Evolutionary conservation across 2,888 invertebrate genomes (phyloP).

Genomic region (Syrista parreyssii): DNA sequence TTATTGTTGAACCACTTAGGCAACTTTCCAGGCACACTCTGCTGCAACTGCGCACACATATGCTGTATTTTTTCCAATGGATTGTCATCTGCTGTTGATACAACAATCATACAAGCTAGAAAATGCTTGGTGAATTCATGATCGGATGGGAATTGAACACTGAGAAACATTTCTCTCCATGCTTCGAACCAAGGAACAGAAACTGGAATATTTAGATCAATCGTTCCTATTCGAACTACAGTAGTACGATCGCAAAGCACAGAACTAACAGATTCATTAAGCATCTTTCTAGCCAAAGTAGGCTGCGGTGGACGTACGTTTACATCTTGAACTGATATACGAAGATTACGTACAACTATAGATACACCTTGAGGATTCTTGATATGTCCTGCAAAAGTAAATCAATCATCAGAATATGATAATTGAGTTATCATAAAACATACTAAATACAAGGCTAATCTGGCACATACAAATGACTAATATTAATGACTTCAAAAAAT

Average conservation of each 20-base stretch:
- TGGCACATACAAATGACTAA: neutral
- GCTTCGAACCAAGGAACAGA: constrained; percentile 95
- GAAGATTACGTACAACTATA: constrained; percentile 80
- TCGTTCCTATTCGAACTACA: constrained; percentile 70
- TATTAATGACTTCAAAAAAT: neutral
- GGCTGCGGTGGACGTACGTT: constrained; percentile 85
- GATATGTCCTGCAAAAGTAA: constrained; percentile 76
- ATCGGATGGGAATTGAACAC: constrained; percentile 89
- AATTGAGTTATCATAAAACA: neutral
- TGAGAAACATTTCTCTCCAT: constrained; percentile 92
- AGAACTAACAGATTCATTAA: constrained; percentile 84
- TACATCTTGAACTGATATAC: constrained; percentile 84
- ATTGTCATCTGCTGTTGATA: constrained; percentile 78
- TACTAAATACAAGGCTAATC: neutral
- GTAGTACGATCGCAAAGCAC: constrained; percentile 71
- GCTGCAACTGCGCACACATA: constrained; percentile 83
- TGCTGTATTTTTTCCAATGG: constrained; percentile 85
- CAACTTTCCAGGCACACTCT: constrained; percentile 81
- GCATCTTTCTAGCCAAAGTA: constrained; percentile 82
- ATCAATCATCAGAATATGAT: neutral
- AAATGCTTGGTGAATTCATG: constrained; percentile 96
- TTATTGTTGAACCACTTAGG: constrained; percentile 87
- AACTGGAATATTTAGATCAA: constrained; percentile 76
- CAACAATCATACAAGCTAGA: constrained; percentile 83
- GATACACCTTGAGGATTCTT: constrained; percentile 83